phyloP scores from a whole-genome alignment of 2,797 vertebrate genomes.

The Danio choprae region DNA sequence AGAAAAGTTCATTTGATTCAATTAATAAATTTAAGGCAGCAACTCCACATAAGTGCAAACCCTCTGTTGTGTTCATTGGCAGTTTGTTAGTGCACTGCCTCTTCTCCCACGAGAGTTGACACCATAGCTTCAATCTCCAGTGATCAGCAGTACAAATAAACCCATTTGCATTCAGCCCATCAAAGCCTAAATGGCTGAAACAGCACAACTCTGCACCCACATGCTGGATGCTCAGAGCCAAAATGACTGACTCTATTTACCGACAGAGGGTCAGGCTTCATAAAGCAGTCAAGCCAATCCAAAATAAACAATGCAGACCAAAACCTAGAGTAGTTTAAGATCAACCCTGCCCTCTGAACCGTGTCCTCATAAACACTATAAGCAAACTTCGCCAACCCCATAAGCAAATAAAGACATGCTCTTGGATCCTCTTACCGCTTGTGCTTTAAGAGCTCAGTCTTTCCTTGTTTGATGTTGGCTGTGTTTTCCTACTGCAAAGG shows the following conservation, averaged over 20 bases:
- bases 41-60: too few relatives aligned
- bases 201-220: background rate
- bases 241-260: conserved; percentile 10
- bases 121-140: conserved; percentile 29
- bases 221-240: background rate
- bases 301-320: conserved; percentile 15
- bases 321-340: conserved; percentile 12
- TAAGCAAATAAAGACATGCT: conserved; percentile 54
- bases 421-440: conserved; percentile 33
- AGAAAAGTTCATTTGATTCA: too few relatives aligned
- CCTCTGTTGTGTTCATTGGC: background rate
- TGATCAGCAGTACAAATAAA: conserved; percentile 6
- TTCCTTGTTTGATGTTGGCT: conserved; percentile 1
- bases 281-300: conserved; percentile 15
- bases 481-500: conserved; percentile 9
- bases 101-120: conserved; percentile 36
- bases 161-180: background rate
- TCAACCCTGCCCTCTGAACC: background rate
- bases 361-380: conserved; percentile 14
- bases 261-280: background rate
- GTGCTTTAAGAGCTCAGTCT: conserved; percentile 17
- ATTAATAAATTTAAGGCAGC: too few relatives aligned
- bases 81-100: conserved; percentile 5
- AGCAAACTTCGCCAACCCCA: conserved; percentile 43
- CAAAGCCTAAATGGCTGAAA: background rate